Evolutionary conservation across 2,888 invertebrate genomes (phyloP).

Genomic region (Meloe dianella): DNA sequence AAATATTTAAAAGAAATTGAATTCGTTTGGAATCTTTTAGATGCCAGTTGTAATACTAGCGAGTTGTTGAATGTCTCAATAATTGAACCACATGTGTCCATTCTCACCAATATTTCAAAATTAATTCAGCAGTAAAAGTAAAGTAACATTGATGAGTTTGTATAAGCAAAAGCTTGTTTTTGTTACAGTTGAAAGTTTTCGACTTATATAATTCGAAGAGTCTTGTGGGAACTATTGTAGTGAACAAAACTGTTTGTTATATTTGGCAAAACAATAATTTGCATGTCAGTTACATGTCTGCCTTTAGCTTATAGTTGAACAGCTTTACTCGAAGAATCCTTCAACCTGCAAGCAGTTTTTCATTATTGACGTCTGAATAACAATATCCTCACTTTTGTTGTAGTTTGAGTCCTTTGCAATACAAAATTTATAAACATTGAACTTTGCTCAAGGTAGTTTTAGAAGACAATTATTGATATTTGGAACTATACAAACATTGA

Average conservation of each 20-base stretch:
- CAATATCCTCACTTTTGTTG: not conserved
- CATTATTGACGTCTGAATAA: not conserved
- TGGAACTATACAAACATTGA: no score
- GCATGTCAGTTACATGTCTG: slow-evolving; percentile 1
- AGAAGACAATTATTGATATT: no score
- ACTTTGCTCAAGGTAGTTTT: no score
- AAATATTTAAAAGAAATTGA: not conserved
- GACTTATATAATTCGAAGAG: not conserved
- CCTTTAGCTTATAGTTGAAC: not conserved
- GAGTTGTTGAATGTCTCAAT: no score
- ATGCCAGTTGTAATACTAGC: no score
- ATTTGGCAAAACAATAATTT: slow-evolving; percentile 5
- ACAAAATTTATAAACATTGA: not conserved
- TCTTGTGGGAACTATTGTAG: not conserved
- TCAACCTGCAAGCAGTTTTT: not conserved
- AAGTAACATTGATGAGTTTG: slow-evolving; percentile 1
- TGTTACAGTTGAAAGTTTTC: not conserved
- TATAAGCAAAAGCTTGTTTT: not conserved
- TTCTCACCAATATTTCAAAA: not conserved
- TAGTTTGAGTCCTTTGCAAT: not conserved
- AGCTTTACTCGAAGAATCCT: not conserved
- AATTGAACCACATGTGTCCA: not conserved
- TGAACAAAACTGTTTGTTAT: not conserved
- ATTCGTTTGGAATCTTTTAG: no score
- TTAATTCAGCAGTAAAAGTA: not conserved